Conservation (phyloP, 2,888 invertebrate species). For the Suillia variegata region DNA sequence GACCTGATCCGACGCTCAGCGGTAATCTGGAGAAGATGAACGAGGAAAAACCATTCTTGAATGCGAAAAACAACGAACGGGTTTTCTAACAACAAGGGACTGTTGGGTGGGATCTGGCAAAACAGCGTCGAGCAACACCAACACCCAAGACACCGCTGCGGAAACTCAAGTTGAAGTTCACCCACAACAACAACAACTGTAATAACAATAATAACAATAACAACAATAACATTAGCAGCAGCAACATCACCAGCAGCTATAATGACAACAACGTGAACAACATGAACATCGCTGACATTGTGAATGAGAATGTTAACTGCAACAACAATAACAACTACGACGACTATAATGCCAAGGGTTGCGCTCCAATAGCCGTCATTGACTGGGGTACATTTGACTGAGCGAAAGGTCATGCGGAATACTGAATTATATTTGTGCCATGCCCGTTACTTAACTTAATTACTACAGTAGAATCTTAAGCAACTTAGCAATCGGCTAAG, state of each 20-base stretch:
- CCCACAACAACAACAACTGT: conserved; percentile 26
- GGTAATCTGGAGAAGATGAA: conserved; percentile 79
- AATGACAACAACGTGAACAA: conserved; percentile 22
- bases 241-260: conserved; percentile 15
- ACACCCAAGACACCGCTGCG: conserved; percentile 27
- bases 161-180: conserved; percentile 20
- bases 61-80: conserved; percentile 45
- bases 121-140: conserved; percentile 38
- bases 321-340: conserved; percentile 18
- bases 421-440: conserved; percentile 31
- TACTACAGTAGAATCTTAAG: neutral
- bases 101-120: conserved; percentile 54
- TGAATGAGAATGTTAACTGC: conserved; percentile 25
- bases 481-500: too few relatives aligned
- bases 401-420: conserved; percentile 3
- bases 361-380: conserved; percentile 24
- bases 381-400: conserved; percentile 30
- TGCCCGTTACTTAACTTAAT: conserved; percentile 23
- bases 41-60: conserved; percentile 70
- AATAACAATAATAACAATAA: conserved; percentile 29
- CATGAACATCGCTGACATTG: conserved; percentile 24
- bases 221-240: conserved; percentile 15
- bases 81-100: conserved; percentile 60
- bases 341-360: too few relatives aligned
- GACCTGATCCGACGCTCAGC: conserved; percentile 82